Percentiles rank a stretch among this genome's conserved stretches.
phyloP scores from a whole-genome alignment of 1,140 invertebrate genomes.

The Spodoptera litura region DNA sequence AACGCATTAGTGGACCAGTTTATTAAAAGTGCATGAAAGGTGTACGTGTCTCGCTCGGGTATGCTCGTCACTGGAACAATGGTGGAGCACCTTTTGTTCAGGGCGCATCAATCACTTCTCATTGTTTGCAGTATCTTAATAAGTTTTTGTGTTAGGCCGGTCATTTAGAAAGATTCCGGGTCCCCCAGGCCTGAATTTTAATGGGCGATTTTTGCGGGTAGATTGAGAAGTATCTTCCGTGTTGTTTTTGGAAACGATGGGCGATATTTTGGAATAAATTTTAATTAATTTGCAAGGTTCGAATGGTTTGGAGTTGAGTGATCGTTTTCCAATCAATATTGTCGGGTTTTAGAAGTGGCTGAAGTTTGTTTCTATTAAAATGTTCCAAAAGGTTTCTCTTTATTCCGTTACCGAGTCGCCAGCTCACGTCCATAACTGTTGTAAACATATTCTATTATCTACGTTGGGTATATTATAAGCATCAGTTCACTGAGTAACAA shows the following conservation, averaged over 20 bases:
- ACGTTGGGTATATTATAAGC: too few relatives aligned
- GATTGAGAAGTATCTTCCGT: slow-evolving; percentile 52
- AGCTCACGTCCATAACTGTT: not conserved
- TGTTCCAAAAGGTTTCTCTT: too few relatives aligned
- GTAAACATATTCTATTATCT: not conserved
- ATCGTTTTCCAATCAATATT: not conserved
- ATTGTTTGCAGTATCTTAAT: slow-evolving; percentile 83
- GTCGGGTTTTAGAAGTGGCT: not conserved
- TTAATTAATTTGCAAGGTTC: not conserved
- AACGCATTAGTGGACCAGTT: slow-evolving; percentile 74
- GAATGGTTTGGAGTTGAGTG: not conserved
- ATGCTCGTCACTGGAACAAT: slow-evolving; percentile 71
- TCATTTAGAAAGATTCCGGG: slow-evolving; percentile 82
- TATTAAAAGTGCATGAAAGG: slow-evolving; percentile 76
- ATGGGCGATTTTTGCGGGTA: slow-evolving; percentile 62
- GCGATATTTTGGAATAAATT: slow-evolving; percentile 16
- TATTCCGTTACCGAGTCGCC: too few relatives aligned
- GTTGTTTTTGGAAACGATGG: slow-evolving; percentile 25
- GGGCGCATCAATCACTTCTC: slow-evolving; percentile 77
- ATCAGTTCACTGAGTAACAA: slow-evolving; percentile 45
- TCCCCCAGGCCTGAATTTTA: slow-evolving; percentile 68
- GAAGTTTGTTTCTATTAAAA: too few relatives aligned
- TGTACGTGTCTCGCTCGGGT: slow-evolving; percentile 53
- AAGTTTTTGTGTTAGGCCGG: slow-evolving; percentile 80
- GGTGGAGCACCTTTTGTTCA: slow-evolving; percentile 74